phyloP scores from a whole-genome alignment of 2,888 invertebrate species.

The Philonicus albiceps region DNA sequence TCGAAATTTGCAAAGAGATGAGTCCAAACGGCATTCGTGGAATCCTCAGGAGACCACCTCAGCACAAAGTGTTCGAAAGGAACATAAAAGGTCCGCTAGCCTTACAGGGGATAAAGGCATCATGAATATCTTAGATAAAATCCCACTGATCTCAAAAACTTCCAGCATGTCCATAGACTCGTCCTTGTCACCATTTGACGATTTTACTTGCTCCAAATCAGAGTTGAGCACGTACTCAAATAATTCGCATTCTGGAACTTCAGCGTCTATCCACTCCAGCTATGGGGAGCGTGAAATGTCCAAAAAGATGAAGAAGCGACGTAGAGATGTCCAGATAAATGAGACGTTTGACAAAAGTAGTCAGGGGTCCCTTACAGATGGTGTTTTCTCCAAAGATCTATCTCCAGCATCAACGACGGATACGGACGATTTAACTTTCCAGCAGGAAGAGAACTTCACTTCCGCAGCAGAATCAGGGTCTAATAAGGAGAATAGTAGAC shows the following conservation, averaged over 20 bases:
- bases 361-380: constrained; percentile 62
- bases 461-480: constrained; percentile 44
- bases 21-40: constrained; percentile 62
- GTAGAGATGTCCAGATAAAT: constrained; percentile 61
- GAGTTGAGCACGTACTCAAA: constrained; percentile 60
- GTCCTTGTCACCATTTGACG: constrained; percentile 61
- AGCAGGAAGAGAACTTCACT: constrained; percentile 59
- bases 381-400: constrained; percentile 61
- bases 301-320: constrained; percentile 56
- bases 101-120: constrained; percentile 57
- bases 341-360: constrained; percentile 64
- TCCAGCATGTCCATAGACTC: constrained; percentile 62
- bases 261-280: constrained; percentile 51
- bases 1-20: constrained; percentile 51
- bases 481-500: constrained; percentile 55
- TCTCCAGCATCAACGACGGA: constrained; percentile 61
- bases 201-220: constrained; percentile 60
- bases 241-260: constrained; percentile 53
- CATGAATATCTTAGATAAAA: constrained; percentile 63
- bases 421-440: constrained; percentile 63
- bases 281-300: constrained; percentile 50
- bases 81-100: constrained; percentile 61
- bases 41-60: constrained; percentile 52
- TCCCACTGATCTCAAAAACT: constrained; percentile 62
- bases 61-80: constrained; percentile 49